Evolutionary conservation across 2,888 invertebrate genomes (phyloP).

Genomic region (Exephanes ischioxanthus): DNA sequence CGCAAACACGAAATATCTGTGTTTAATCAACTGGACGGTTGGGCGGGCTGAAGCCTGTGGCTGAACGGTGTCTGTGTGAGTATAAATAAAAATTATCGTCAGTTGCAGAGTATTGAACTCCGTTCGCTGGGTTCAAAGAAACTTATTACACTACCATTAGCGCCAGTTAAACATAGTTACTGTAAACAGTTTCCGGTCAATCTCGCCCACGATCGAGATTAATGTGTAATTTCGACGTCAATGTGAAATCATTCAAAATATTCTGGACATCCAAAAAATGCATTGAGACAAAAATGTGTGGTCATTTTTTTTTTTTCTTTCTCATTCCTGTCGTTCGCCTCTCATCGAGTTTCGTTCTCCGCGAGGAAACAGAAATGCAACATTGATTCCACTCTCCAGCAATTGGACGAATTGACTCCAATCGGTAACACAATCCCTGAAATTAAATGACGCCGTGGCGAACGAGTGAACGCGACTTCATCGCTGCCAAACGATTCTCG

Average conservation of each 20-base stretch:
- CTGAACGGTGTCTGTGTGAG: not conserved
- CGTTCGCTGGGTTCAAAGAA: not conserved
- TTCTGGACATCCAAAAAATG: not conserved
- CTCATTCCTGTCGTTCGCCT: not conserved
- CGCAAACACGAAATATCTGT: not conserved
- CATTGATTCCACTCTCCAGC: conserved; percentile 36
- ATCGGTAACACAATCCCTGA: conserved; percentile 51
- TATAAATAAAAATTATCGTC: not conserved
- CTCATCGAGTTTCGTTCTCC: not conserved
- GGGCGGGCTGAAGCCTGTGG: not conserved
- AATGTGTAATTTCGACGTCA: too few relatives aligned
- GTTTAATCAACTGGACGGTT: not conserved
- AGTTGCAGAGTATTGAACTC: not conserved
- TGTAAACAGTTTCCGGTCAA: not conserved
- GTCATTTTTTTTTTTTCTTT: not conserved
- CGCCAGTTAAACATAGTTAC: not conserved
- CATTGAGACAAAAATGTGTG: not conserved
- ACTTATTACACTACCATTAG: not conserved
- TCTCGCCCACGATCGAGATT: not conserved
- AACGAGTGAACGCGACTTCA: not conserved
- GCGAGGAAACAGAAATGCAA: conserved; percentile 41
- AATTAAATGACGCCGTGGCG: conserved; percentile 37
- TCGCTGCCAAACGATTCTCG: not conserved
- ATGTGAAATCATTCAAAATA: too few relatives aligned
- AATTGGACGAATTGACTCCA: conserved; percentile 52